phyloP scores from a whole-genome alignment of 1,140 invertebrate genomes.

The Oryzaephilus surinamensis region DNA sequence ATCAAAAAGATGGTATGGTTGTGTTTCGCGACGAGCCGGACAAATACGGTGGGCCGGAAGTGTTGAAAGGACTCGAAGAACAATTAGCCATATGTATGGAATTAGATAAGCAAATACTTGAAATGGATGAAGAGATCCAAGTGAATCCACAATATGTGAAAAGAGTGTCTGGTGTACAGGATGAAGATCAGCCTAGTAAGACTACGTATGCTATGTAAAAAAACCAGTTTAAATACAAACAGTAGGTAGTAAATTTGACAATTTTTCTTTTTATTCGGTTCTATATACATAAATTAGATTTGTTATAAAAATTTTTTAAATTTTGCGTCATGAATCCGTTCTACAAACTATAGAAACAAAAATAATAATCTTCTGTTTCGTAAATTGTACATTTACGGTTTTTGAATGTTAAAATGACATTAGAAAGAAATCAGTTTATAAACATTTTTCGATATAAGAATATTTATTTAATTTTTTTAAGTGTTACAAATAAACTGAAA shows the following conservation, averaged over 20 bases:
- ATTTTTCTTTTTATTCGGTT: no score
- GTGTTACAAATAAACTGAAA: no score
- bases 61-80: slow-evolving; percentile 76
- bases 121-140: slow-evolving; percentile 91
- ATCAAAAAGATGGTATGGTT: slow-evolving; percentile 98
- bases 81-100: slow-evolving; percentile 80
- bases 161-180: slow-evolving; percentile 56
- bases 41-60: slow-evolving; percentile 81
- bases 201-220: slow-evolving; percentile 42
- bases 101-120: slow-evolving; percentile 73
- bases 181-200: slow-evolving; percentile 46
- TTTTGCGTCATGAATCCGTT: no score
- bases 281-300: no score
- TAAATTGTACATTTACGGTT: slow-evolving; percentile 4
- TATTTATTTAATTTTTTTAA: no score
- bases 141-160: slow-evolving; percentile 79
- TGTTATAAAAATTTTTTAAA: no score
- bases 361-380: no score
- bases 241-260: no score
- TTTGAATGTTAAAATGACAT: slow-evolving; percentile 6
- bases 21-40: slow-evolving; percentile 92
- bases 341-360: no score
- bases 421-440: slow-evolving; percentile 4
- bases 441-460: no score
- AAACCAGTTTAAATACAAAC: no score